These are phyloP conservation scores for Macrosoma leucophasiata DNA, from an alignment of 2,888 invertebrate species.

Conservation along the genomic window DNA sequence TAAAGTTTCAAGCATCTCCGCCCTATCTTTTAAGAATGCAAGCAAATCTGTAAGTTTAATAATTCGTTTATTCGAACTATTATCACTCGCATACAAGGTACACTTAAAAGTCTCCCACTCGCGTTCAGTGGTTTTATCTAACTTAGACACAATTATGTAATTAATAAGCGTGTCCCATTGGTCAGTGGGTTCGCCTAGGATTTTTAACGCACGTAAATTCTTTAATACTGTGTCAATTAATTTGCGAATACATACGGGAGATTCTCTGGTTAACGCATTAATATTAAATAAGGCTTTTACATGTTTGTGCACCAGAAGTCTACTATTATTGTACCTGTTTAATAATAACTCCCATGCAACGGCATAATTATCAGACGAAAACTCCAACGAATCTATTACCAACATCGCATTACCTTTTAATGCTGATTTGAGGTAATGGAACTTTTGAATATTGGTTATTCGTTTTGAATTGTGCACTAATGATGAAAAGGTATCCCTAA, in stretches of 20 bases:
- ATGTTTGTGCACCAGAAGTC: slow-evolving; percentile 10
- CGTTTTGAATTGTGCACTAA: slow-evolving; percentile 2
- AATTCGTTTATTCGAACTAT: too few species aligned
- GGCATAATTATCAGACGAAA: slow-evolving; percentile 6
- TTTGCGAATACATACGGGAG: slow-evolving; percentile 4
- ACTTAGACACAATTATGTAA: too few species aligned
- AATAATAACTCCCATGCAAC: slow-evolving; percentile 13
- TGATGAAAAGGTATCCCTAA: too few species aligned
- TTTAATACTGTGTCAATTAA: slow-evolving; percentile 18
- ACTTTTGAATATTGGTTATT: slow-evolving; percentile 4
- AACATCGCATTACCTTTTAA: slow-evolving; percentile 3
- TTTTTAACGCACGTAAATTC: slow-evolving; percentile 24
- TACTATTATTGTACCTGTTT: slow-evolving; percentile 11
- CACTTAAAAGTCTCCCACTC: too few species aligned
- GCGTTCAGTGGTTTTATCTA: too few species aligned
- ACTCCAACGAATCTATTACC: slow-evolving; percentile 2
- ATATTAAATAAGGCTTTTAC: slow-evolving; percentile 9
- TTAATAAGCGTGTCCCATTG: too few species aligned
- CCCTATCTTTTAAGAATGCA: too few species aligned
- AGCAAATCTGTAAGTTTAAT: too few species aligned
- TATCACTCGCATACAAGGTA: too few species aligned
- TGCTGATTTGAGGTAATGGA: slow-evolving; percentile 6
- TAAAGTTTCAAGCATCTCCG: too few species aligned
- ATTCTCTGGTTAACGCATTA: slow-evolving; percentile 1
- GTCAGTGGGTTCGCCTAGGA: too few species aligned